Conservation (phyloP, 2,113 vertebrate species). For the Butorides virescens region DNA sequence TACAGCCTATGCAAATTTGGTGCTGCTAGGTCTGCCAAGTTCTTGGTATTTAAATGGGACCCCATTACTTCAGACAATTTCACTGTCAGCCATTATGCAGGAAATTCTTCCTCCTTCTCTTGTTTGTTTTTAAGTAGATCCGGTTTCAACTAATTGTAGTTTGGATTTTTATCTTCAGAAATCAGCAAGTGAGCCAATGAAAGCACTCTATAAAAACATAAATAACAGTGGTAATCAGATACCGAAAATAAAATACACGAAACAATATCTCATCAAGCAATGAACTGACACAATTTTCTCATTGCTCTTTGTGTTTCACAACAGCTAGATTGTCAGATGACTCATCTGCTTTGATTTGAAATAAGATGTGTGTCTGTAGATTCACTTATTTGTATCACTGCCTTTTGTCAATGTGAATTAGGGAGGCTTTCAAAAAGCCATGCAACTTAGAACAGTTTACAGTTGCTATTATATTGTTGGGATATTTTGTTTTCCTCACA, state of each 20-base stretch:
- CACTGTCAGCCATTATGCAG: not conserved
- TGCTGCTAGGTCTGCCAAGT: constrained; percentile 20
- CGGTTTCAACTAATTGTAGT: constrained; percentile 37
- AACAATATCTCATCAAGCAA: constrained; percentile 39
- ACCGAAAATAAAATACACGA: not conserved
- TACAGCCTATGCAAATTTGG: constrained; percentile 47
- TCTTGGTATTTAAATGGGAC: constrained; percentile 29
- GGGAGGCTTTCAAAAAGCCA: not conserved
- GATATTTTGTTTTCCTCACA: not conserved
- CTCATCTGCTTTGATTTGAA: constrained; percentile 32
- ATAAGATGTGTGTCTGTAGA: not conserved
- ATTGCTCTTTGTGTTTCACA: constrained; percentile 26
- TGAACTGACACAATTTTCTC: constrained; percentile 17
- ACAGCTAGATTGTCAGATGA: constrained; percentile 10
- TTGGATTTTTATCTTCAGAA: constrained; percentile 17
- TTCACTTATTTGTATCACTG: not conserved
- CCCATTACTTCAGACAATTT: constrained; percentile 37
- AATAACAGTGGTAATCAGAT: constrained; percentile 39
- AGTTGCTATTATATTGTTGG: not conserved
- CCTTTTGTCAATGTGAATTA: constrained; percentile 1
- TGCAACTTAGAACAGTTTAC: not conserved
- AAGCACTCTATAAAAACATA: constrained; percentile 10
- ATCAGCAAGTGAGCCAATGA: constrained; percentile 8
- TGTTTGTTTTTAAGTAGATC: constrained; percentile 44
- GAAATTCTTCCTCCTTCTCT: constrained; percentile 34